Evolutionary conservation across 1,140 invertebrate species (phyloP).

Genomic region (Hycleus phaleratus): DNA sequence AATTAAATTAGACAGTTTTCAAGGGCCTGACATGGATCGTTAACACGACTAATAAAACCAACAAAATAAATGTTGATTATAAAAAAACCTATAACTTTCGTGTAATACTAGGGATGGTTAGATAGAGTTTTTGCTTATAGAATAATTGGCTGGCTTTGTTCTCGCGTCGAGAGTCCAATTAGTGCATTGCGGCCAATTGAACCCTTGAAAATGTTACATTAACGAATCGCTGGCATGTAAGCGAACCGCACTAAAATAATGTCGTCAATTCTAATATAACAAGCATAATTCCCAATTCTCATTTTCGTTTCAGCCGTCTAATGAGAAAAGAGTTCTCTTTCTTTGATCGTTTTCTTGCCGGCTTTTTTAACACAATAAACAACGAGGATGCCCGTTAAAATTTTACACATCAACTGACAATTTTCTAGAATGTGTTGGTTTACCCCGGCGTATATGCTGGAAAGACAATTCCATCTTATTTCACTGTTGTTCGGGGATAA

Average conservation of each 20-base stretch:
- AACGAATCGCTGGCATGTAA: constrained; percentile 6
- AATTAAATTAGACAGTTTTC: constrained; percentile 10
- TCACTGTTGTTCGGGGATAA: too few relatives aligned
- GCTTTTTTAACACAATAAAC: constrained; percentile 6
- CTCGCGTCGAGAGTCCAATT: constrained; percentile 5
- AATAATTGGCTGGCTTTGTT: constrained; percentile 1
- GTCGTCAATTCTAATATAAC: too few relatives aligned
- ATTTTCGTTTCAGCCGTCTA: constrained; percentile 7
- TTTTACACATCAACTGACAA: constrained; percentile 5
- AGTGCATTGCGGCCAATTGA: constrained; percentile 8
- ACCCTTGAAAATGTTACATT: constrained; percentile 8
- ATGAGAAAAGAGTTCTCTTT: constrained; percentile 1
- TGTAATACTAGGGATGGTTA: too few relatives aligned
- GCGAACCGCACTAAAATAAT: too few relatives aligned
- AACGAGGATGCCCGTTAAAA: constrained; percentile 15
- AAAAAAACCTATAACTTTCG: too few relatives aligned
- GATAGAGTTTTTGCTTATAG: too few relatives aligned
- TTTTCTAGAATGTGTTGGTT: neutral
- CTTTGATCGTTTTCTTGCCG: constrained; percentile 11
- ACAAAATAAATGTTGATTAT: too few relatives aligned
- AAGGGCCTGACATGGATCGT: neutral
- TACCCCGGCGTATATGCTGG: too few relatives aligned
- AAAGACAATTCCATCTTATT: too few relatives aligned
- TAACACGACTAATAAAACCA: too few relatives aligned
- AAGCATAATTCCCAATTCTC: constrained; percentile 10